phyloP scores from a whole-genome alignment of 2,888 invertebrate genomes.

The Agrilus cyanescens region DNA sequence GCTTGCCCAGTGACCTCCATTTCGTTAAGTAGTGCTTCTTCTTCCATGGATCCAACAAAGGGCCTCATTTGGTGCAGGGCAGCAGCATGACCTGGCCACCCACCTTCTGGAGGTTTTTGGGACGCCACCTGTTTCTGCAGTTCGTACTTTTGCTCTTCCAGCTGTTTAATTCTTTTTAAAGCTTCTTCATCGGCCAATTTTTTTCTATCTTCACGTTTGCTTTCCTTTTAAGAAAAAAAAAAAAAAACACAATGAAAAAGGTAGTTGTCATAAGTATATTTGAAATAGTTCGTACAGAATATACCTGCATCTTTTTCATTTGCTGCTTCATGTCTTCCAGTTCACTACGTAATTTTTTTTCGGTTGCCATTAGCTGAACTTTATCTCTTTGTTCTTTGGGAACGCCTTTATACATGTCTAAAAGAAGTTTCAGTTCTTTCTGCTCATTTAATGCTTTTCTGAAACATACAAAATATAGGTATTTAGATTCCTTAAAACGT shows the following conservation, averaged over 20 bases:
- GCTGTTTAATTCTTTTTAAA: constrained; percentile 80
- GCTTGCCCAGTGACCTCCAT: constrained; percentile 99
- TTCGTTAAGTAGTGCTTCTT: constrained; percentile 92
- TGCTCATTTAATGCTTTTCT: constrained; percentile 88
- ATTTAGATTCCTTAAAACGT: neutral
- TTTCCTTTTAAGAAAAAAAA: constrained; percentile 47
- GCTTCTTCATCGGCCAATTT: constrained; percentile 93
- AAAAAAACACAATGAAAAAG: constrained; percentile 3
- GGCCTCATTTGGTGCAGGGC: constrained; percentile 47
- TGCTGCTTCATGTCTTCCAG: constrained; percentile 79
- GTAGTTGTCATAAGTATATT: neutral
- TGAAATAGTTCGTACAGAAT: constrained; percentile 1
- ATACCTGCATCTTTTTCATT: constrained; percentile 71
- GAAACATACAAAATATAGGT: constrained; percentile 14
- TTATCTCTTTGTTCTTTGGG: constrained; percentile 94
- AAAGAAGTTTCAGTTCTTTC: constrained; percentile 83
- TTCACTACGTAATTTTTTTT: constrained; percentile 82
- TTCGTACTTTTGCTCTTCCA: constrained; percentile 88
- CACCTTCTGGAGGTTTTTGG: constrained; percentile 58
- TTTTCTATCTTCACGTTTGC: constrained; percentile 80
- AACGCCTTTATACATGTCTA: constrained; percentile 97
- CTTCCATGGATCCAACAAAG: constrained; percentile 72
- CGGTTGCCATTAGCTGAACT: constrained; percentile 90
- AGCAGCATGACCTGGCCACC: constrained; percentile 34
- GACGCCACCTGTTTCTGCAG: constrained; percentile 82